These are phyloP conservation scores for Bhutanitis thaidina DNA, from an alignment of 2,888 invertebrate species.

Conservation along the genomic window DNA sequence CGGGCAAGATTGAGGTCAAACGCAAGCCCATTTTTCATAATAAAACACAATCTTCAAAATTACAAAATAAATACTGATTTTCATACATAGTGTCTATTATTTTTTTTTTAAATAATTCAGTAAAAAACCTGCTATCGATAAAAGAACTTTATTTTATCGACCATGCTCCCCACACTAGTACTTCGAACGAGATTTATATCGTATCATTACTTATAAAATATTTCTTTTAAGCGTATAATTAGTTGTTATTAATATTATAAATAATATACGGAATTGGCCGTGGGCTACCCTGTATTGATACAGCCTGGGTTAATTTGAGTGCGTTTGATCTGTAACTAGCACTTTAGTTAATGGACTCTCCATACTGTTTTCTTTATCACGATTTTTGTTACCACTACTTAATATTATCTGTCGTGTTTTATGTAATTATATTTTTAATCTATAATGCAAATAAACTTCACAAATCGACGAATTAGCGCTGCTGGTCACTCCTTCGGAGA, in stretches of 20 bases:
- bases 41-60: too few species aligned
- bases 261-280: slow-evolving; percentile 54
- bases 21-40: too few species aligned
- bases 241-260: slow-evolving; percentile 79
- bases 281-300: slow-evolving; percentile 38
- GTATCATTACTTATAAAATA: slow-evolving; percentile 78
- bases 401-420: not conserved
- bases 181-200: slow-evolving; percentile 71
- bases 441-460: too few species aligned
- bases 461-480: too few species aligned
- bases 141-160: slow-evolving; percentile 28
- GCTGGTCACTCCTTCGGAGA: too few species aligned
- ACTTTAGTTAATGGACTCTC: not conserved
- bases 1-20: too few species aligned
- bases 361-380: slow-evolving; percentile 1
- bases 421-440: not conserved
- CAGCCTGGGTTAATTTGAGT: slow-evolving; percentile 40
- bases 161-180: slow-evolving; percentile 43
- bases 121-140: slow-evolving; percentile 26
- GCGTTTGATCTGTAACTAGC: slow-evolving; percentile 30
- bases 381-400: slow-evolving; percentile 13
- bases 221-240: slow-evolving; percentile 78
- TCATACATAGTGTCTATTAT: too few species aligned
- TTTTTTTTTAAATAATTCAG: too few species aligned
- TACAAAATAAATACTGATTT: too few species aligned